Evolutionary conservation across 2,113 vertebrate genomes (phyloP).

Genomic region (Bujurquina vittata): DNA sequence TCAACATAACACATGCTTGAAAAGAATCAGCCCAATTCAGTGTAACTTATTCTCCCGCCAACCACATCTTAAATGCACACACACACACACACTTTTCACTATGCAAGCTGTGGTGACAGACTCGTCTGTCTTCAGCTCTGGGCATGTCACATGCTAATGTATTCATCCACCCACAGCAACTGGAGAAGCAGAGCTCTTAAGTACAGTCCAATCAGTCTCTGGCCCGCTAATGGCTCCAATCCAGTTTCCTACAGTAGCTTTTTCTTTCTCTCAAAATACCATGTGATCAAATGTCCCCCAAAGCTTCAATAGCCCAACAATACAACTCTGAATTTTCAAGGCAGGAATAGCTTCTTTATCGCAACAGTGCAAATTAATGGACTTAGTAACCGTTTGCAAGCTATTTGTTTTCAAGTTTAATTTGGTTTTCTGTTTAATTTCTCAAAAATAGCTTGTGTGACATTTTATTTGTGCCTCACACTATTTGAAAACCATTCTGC

Average conservation of each 20-base stretch:
- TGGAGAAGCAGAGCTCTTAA: constrained; percentile 62
- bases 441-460: constrained; percentile 17
- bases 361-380: constrained; percentile 27
- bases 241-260: constrained; percentile 54
- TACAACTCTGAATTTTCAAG: constrained; percentile 23
- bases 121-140: constrained; percentile 55
- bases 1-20: constrained; percentile 23
- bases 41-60: constrained; percentile 33
- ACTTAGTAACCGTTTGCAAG: constrained; percentile 8
- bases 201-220: constrained; percentile 70
- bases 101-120: constrained; percentile 52
- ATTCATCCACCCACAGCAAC: constrained; percentile 73
- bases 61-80: constrained; percentile 6
- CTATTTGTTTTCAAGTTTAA: constrained; percentile 43
- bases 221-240: constrained; percentile 60
- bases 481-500: background rate
- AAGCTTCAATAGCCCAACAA: constrained; percentile 32
- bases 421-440: constrained; percentile 24
- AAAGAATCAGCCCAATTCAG: constrained; percentile 29
- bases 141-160: constrained; percentile 71
- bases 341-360: constrained; percentile 47
- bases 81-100: constrained; percentile 26
- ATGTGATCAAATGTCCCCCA: constrained; percentile 56
- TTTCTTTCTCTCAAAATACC: constrained; percentile 55
- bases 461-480: constrained; percentile 32